These are phyloP conservation scores for Percina caprodes DNA, from an alignment of 2,113 vertebrate genomes.

Conservation along the genomic window DNA sequence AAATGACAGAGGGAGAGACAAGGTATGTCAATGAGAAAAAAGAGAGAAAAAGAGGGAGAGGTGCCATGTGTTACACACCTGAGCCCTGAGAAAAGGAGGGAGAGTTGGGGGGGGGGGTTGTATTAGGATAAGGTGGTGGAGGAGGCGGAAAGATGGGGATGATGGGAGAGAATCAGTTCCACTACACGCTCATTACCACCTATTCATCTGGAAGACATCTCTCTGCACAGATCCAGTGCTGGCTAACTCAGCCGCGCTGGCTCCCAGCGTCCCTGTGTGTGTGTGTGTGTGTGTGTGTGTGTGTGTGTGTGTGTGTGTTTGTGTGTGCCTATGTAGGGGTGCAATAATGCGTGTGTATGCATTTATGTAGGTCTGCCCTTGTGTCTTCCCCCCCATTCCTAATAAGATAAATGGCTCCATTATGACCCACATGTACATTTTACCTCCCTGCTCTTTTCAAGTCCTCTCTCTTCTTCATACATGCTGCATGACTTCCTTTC, in stretches of 20 bases:
- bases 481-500: background rate
- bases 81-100: conserved; percentile 69
- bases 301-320: no score
- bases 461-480: background rate
- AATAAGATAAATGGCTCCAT: conserved; percentile 61
- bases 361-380: conserved; percentile 26
- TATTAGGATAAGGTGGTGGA: conserved; percentile 18
- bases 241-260: conserved; percentile 43
- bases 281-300: conserved; percentile 15
- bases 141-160: conserved; percentile 48
- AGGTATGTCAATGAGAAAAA: conserved; percentile 30
- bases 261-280: conserved; percentile 18
- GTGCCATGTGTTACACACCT: conserved; percentile 76
- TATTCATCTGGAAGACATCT: conserved; percentile 84
- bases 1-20: background rate
- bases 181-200: conserved; percentile 83
- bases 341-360: conserved; percentile 1
- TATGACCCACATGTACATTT: conserved; percentile 55
- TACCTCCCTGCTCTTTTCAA: conserved; percentile 33
- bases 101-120: conserved; percentile 10
- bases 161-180: conserved; percentile 77
- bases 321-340: background rate
- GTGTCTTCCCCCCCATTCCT: conserved; percentile 11
- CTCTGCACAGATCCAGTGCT: conserved; percentile 67
- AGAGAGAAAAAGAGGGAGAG: conserved; percentile 30